These are phyloP conservation scores for Nylanderia fulva DNA, from an alignment of 1,140 invertebrate species.

Conservation along the genomic window DNA sequence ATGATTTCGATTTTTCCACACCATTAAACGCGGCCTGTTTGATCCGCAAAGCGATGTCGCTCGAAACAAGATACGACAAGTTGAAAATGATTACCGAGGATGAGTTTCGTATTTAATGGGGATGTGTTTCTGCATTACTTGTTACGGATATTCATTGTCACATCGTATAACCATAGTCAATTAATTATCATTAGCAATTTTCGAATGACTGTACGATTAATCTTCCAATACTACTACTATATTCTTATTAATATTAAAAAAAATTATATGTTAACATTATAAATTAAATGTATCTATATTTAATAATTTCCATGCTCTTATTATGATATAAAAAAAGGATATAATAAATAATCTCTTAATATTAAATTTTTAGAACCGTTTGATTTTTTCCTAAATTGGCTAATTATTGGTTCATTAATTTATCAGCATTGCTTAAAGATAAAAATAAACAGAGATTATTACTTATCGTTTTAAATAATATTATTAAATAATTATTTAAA, in stretches of 20 bases:
- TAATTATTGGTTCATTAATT: neutral
- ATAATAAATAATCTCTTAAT: no score
- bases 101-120: conserved; percentile 70
- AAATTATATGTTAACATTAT: no score
- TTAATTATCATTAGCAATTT: conserved; percentile 42
- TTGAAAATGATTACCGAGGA: conserved; percentile 82
- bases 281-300: neutral
- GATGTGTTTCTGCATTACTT: conserved; percentile 8
- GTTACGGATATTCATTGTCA: conserved; percentile 17
- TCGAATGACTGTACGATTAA: neutral
- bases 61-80: conserved; percentile 81
- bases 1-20: conserved; percentile 84
- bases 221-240: neutral
- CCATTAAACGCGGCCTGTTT: conserved; percentile 80
- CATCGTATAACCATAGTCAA: conserved; percentile 10
- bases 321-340: no score
- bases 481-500: neutral
- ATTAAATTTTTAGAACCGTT: no score
- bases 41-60: conserved; percentile 81
- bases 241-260: neutral
- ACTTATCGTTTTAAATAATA: neutral
- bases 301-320: neutral
- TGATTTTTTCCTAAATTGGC: no score
- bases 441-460: neutral
- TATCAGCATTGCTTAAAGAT: neutral